These are phyloP conservation scores for Eupeodes latifasciatus DNA, from an alignment of 2,888 invertebrate species.

Conservation along the genomic window DNA sequence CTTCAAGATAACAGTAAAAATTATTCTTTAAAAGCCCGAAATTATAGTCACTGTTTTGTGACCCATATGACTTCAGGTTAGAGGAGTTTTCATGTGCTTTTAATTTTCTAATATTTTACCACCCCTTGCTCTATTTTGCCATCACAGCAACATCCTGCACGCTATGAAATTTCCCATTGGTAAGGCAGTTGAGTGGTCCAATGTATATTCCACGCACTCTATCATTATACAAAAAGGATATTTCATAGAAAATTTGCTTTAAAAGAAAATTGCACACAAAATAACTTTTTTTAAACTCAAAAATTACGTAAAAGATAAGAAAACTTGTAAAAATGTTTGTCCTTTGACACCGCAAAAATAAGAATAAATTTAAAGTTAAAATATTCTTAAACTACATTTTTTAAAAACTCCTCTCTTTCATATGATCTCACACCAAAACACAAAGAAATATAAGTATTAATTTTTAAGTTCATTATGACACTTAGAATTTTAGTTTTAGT, in stretches of 20 bases:
- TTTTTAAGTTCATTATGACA: conserved; percentile 17
- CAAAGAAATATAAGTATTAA: neutral
- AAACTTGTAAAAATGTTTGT: neutral
- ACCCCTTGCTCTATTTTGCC: neutral
- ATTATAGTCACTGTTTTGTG: neutral
- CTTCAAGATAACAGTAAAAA: no score
- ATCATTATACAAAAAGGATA: conserved; percentile 24
- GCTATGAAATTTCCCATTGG: conserved; percentile 62
- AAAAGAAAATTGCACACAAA: conserved; percentile 5
- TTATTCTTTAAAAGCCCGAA: no score
- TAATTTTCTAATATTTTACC: neutral
- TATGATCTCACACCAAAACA: neutral
- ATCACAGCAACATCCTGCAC: conserved; percentile 48
- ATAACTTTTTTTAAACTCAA: neutral
- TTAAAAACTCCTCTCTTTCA: neutral
- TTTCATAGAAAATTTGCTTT: conserved; percentile 14
- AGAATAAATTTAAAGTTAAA: conserved; percentile 14
- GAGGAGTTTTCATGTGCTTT: neutral
- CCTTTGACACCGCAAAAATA: neutral
- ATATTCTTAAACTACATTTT: neutral
- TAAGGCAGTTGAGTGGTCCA: conserved; percentile 28
- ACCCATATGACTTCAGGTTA: neutral
- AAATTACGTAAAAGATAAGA: conserved; percentile 2
- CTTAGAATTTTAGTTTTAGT: neutral
- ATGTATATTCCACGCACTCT: conserved; percentile 40